phyloP scores from a whole-genome alignment of 2,888 invertebrate genomes.

The Cantharis rustica region DNA sequence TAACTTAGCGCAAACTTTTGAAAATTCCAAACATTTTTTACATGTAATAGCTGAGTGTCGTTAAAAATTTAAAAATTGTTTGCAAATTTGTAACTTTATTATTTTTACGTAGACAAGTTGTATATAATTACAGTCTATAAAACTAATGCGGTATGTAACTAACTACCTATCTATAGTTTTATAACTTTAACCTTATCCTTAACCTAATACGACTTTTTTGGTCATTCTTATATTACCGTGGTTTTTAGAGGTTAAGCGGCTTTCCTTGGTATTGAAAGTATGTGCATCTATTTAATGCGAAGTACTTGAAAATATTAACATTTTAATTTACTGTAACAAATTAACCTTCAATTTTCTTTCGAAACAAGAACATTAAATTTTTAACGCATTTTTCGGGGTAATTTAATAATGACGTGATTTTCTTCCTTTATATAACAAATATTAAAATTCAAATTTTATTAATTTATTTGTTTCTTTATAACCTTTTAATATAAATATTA shows the following conservation, averaged over 20 bases:
- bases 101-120: background rate
- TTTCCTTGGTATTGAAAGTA: background rate
- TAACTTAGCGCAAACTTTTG: background rate
- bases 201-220: constrained; percentile 2
- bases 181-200: constrained; percentile 1
- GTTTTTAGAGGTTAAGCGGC: background rate
- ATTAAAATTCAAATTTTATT: background rate
- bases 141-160: background rate
- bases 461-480: background rate
- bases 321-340: background rate
- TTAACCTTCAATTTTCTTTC: background rate
- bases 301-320: background rate
- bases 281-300: background rate
- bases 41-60: background rate
- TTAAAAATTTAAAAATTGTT: background rate
- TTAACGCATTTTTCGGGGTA: background rate
- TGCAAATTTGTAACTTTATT: background rate
- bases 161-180: background rate
- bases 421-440: background rate
- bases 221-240: background rate
- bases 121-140: background rate
- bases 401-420: background rate
- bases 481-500: background rate
- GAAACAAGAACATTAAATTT: background rate
- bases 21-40: background rate